Conservation (phyloP, 2,888 invertebrate species). For the Calameuta pallipes region DNA sequence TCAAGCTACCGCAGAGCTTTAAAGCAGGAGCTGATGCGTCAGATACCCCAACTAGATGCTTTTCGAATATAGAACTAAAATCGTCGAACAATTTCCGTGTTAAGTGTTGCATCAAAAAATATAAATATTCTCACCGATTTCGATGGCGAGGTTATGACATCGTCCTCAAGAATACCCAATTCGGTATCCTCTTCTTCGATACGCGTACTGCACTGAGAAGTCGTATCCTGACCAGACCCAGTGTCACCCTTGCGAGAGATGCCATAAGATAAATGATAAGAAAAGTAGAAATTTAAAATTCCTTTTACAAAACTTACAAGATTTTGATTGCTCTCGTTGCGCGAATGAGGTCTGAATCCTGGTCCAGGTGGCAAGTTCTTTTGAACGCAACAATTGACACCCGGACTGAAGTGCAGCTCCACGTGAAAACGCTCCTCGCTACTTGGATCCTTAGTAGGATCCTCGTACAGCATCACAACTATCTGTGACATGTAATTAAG, state of each 20-base stretch:
- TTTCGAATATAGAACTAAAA: no score
- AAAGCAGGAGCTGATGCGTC: no score
- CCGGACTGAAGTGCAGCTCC: conserved; percentile 98
- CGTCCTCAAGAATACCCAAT: conserved; percentile 56
- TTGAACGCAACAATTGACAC: conserved; percentile 95
- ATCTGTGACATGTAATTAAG: conserved; percentile 99
- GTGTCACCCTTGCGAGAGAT: conserved; percentile 43
- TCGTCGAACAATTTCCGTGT: no score
- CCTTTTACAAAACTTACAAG: conserved; percentile 64
- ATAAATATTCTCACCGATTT: conserved; percentile 37
- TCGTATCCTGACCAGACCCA: conserved; percentile 51
- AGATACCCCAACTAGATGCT: no score
- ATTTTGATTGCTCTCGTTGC: conserved; percentile 76
- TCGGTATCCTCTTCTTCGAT: conserved; percentile 74
- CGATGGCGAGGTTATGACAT: conserved; percentile 42
- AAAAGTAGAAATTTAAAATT: conserved; percentile 12
- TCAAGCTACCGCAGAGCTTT: background rate
- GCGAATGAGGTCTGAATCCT: conserved; percentile 90
- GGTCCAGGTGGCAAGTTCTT: conserved; percentile 94
- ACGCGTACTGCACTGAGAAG: conserved; percentile 67
- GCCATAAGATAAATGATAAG: conserved; percentile 16
- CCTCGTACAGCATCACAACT: conserved; percentile 98
- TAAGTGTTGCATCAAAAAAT: background rate
- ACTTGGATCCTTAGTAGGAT: conserved; percentile 93
- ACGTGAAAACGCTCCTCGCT: conserved; percentile 97